phyloP scores from a whole-genome alignment of 2,888 invertebrate species.

The Crocallis elinguaria region DNA sequence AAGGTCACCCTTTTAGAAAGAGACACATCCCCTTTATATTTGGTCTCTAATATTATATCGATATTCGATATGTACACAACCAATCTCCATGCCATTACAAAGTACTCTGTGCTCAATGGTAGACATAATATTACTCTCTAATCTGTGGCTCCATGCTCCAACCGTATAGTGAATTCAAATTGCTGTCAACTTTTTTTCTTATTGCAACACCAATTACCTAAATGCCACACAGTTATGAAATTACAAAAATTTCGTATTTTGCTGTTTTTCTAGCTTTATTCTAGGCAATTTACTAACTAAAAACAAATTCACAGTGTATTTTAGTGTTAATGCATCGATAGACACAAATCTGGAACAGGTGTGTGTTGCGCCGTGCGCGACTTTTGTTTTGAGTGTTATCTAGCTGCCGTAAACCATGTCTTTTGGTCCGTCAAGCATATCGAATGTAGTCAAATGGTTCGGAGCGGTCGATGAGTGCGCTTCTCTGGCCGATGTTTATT shows the following conservation, averaged over 20 bases:
- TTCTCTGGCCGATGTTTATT: slow-evolving; percentile 59
- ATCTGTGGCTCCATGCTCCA: neutral
- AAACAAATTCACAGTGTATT: slow-evolving; percentile 7
- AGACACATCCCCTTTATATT: too few relatives aligned
- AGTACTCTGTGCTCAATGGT: too few relatives aligned
- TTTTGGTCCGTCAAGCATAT: slow-evolving; percentile 65
- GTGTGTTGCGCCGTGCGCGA: neutral
- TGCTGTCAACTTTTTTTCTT: slow-evolving; percentile 10
- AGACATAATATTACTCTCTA: neutral
- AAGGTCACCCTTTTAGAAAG: too few relatives aligned
- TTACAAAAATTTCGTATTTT: slow-evolving; percentile 19
- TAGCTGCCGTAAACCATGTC: slow-evolving; percentile 50
- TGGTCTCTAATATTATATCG: too few relatives aligned
- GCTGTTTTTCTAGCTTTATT: neutral
- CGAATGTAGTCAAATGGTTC: slow-evolving; percentile 74
- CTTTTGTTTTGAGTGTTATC: slow-evolving; percentile 34
- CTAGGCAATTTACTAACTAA: neutral
- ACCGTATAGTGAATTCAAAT: slow-evolving; percentile 29
- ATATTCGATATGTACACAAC: too few relatives aligned
- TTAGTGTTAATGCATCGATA: neutral
- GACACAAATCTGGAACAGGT: neutral
- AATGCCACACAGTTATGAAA: slow-evolving; percentile 24
- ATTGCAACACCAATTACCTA: slow-evolving; percentile 24
- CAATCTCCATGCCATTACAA: too few relatives aligned
- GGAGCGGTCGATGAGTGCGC: slow-evolving; percentile 68